A percentile compares a stretch with the other conserved stretches of the same genome.
Conservation (phyloP, 2,888 invertebrate genomes). For the Altica lythri region DNA sequence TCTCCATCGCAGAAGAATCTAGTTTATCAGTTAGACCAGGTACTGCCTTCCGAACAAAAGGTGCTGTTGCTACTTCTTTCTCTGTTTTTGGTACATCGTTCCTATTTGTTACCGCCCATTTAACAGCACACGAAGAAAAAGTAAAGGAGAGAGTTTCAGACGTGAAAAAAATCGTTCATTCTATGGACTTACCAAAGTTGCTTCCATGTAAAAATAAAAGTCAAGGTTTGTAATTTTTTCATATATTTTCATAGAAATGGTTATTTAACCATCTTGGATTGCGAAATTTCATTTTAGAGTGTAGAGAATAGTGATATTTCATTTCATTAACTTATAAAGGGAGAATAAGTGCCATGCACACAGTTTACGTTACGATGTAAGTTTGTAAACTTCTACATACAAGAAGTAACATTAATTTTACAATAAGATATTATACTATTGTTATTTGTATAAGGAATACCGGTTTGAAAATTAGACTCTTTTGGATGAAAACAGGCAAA, state of each 20-base stretch:
- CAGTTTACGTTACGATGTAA: no score
- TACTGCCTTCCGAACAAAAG: slow-evolving; percentile 90
- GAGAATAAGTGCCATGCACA: no score
- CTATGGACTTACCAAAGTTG: slow-evolving; percentile 81
- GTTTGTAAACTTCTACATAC: no score
- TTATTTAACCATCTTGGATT: no score
- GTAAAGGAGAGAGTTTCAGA: slow-evolving; percentile 85
- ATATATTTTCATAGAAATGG: background rate
- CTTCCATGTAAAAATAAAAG: slow-evolving; percentile 77
- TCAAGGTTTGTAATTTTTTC: slow-evolving; percentile 61
- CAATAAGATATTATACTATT: no score
- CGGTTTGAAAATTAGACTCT: no score
- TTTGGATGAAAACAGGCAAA: no score
- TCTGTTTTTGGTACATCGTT: slow-evolving; percentile 94
- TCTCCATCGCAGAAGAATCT: slow-evolving; percentile 89
- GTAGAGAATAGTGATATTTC: no score
- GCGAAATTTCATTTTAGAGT: no score
- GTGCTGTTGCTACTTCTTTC: slow-evolving; percentile 91
- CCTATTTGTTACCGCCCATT: slow-evolving; percentile 92
- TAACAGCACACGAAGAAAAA: slow-evolving; percentile 90
- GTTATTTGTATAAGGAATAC: no score
- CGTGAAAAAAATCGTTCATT: slow-evolving; percentile 80
- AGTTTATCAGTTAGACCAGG: slow-evolving; percentile 87
- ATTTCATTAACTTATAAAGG: no score
- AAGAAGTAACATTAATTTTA: no score